These are phyloP conservation scores for Sebastes matsubarae DNA, from an alignment of 2,797 vertebrate species.

Conservation along the genomic window DNA sequence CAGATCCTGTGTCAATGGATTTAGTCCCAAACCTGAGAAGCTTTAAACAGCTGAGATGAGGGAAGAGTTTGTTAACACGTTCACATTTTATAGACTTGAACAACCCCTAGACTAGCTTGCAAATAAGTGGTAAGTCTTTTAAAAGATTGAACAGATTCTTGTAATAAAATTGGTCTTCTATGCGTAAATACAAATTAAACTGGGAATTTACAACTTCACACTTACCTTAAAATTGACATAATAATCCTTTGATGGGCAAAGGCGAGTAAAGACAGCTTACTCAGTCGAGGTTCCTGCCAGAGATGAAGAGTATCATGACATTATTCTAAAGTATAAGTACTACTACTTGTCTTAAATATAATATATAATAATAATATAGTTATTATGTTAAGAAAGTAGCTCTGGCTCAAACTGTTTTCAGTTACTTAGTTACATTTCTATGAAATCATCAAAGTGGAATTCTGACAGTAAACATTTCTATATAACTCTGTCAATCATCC, in stretches of 20 bases:
- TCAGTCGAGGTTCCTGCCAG: neutral
- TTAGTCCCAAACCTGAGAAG: neutral
- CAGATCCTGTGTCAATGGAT: slow-evolving; percentile 25
- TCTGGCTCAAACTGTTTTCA: neutral
- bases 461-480: neutral
- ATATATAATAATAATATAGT: too few species aligned
- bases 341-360: neutral
- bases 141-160: neutral
- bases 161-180: neutral
- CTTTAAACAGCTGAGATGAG: slow-evolving; percentile 32
- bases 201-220: neutral
- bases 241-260: neutral
- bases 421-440: neutral
- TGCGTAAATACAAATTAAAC: neutral
- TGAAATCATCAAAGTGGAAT: neutral
- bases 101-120: neutral
- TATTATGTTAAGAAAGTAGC: neutral
- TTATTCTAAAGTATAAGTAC: neutral
- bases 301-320: neutral
- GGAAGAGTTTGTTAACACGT: slow-evolving; percentile 40
- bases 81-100: slow-evolving; percentile 40
- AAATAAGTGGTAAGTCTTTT: slow-evolving; percentile 13
- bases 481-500: neutral
- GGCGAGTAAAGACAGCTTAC: neutral
- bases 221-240: neutral